Evolutionary conservation across 1,140 invertebrate species (phyloP).

Genomic region (Acromyrmex charruanus): DNA sequence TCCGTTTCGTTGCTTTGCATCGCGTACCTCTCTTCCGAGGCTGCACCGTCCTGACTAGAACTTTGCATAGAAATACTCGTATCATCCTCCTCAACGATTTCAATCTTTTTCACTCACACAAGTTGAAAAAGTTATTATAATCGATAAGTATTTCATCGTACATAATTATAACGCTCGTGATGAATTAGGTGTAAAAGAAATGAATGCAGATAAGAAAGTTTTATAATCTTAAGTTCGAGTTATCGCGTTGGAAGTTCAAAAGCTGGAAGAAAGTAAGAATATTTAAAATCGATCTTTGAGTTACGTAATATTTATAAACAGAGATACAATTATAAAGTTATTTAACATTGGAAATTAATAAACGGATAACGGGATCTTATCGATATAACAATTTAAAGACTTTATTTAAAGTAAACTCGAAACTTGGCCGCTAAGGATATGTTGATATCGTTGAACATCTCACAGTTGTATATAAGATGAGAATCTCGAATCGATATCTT

Average conservation of each 20-base stretch:
- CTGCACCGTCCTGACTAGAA: constrained; percentile 7
- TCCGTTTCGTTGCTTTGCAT: constrained; percentile 78
- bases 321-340: background rate
- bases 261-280: background rate
- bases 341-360: constrained; percentile 14
- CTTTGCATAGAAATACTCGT: background rate
- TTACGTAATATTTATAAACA: background rate
- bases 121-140: constrained; percentile 25
- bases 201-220: background rate
- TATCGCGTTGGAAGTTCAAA: background rate
- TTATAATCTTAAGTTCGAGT: background rate
- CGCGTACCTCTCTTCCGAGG: constrained; percentile 63
- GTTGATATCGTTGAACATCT: background rate
- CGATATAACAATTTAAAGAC: background rate
- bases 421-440: background rate
- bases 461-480: background rate
- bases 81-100: background rate
- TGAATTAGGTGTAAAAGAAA: background rate
- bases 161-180: background rate
- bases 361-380: background rate
- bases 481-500: constrained; percentile 9
- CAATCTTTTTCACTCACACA: background rate
- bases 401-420: constrained; percentile 16
- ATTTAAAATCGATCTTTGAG: background rate
- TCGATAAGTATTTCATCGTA: background rate